Base-by-base conservation (phyloP, 2,113 vertebrate species). In the Actenoides lindsayi region DNA sequence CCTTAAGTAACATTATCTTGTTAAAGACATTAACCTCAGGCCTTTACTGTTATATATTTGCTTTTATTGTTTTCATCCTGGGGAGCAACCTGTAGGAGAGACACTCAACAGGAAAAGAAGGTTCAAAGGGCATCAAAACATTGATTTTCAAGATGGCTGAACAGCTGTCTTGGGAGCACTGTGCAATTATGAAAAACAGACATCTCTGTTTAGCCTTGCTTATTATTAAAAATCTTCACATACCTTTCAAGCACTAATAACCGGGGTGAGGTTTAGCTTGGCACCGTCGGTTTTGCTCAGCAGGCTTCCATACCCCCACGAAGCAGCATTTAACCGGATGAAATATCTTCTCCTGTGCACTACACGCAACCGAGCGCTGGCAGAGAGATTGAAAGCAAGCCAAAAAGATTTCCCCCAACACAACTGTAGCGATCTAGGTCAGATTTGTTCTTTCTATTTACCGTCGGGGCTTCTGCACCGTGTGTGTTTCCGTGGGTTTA, bases 101-200 rank as follows among this genome's bases (percentile, higher is more conserved):
- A 95, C 95, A 94, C 96, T 97, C 96, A 95, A 95, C 96, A 96
- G 97, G 90, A 95, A 97, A 93, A 93, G 92, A 87, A 96, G 92
- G 98, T 97, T 98, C 97, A 97, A 39, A 98, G 98, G 98, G 98
- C 98, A 97, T 97, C 96, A 98, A 98, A 98, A 99, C 98, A 98
- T 96, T 98, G 98, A 98, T 97, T 98, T 98, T 98, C 98, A 98
- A 98, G 98, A 98, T 98, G 98, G 98, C 97, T 96, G 97, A 96
- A 83, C 64, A 90, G 97, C 97, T 95, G 96, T 96, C 97, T 97
- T 95, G 97, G 98, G 98, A 98, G 71, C 94, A 17, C 83, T 33
- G 91, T 44, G 93, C 97, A 96, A 97, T 97, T 98, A 97, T 97
- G 97, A 98, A 96, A 98, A 98, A 97, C 98, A 98, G 98, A 98